Evolutionary conservation across 2,797 vertebrate species (phyloP), one percentile per base, ranked within the genome.

Genomic region (Smutsia gigantea): DNA sequence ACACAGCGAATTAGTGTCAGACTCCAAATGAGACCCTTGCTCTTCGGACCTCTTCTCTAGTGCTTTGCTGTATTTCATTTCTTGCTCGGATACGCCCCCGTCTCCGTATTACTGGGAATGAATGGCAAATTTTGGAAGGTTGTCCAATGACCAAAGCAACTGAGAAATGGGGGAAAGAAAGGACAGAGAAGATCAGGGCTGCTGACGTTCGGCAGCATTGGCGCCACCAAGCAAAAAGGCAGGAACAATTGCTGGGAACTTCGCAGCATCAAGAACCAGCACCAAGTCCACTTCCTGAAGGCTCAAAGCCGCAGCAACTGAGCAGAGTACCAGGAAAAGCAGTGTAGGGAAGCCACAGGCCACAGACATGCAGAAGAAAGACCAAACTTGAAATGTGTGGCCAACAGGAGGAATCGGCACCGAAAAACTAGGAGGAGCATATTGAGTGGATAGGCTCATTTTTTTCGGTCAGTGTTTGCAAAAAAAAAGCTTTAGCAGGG

Each of bases 191-290:
- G 4, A 11, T 21, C 2, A 11, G 31, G 2, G 13, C 21, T 34
- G 6, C 1, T 12, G 25, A 42, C 39, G 1, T 15, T 19, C 23
- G 10, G 42, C 23, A 7, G 7, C 12, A 3, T 53, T 29, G 11
- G 15, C 3, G 17, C 42, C 46, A 55, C 29, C n/a, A 8, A 39
- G 5, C 39, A 39, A 31, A 19, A 21, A 55, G 21, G 53, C 42
- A 51, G 15, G 15, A 23, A 9, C 9, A 21, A 10, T 1, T 21
- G 17, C n/a, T 31, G 1, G 27, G 7, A 21, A 83, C 14, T 11
- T 19, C 2, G 4, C 17, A 0, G 0, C 23, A n/a, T 34, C 5
- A 6, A 55, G 53, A 69, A 12, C 13, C 18, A 37, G 10, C 13
- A 15, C 1, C 29, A 55, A 17, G 25, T 39, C 57, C 31, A 34